Conservation (phyloP, 1,140 invertebrate genomes). For the Saccostrea echinata region DNA sequence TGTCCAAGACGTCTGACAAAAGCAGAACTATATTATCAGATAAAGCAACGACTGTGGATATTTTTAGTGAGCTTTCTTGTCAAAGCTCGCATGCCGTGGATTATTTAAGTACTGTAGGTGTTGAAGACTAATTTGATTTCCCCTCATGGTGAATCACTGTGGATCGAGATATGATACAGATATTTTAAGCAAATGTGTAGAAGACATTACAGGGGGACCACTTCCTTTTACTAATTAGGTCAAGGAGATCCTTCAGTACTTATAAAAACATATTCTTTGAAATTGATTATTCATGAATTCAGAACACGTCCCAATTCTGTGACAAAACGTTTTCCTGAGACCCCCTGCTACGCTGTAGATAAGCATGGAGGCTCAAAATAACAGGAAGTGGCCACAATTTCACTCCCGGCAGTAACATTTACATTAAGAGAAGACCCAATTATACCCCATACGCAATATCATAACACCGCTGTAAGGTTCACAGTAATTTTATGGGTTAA, state of each 20-base stretch:
- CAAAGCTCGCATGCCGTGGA: neutral
- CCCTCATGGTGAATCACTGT: neutral
- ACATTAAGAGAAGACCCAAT: slow-evolving; percentile 1
- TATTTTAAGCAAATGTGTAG: neutral
- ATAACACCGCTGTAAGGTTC: neutral
- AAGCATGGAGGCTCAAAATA: neutral
- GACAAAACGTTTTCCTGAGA: neutral
- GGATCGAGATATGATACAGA: neutral
- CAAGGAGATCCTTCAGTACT: neutral
- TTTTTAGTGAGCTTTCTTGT: neutral
- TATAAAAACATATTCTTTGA: neutral
- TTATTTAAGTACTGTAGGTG: neutral
- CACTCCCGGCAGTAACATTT: neutral
- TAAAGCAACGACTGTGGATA: neutral
- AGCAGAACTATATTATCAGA: neutral
- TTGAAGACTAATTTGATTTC: slow-evolving; percentile 13
- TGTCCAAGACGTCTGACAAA: neutral
- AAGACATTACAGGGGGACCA: neutral
- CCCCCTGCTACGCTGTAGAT: neutral
- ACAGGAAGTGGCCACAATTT: slow-evolving; percentile 27
- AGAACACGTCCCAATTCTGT: neutral
- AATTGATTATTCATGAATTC: slow-evolving; percentile 11
- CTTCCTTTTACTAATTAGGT: neutral
- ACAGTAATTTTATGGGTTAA: too few species aligned
- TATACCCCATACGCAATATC: neutral